These are phyloP conservation scores for Actinemys pallida DNA, from an alignment of 2,113 vertebrate species.

Conservation along the genomic window DNA sequence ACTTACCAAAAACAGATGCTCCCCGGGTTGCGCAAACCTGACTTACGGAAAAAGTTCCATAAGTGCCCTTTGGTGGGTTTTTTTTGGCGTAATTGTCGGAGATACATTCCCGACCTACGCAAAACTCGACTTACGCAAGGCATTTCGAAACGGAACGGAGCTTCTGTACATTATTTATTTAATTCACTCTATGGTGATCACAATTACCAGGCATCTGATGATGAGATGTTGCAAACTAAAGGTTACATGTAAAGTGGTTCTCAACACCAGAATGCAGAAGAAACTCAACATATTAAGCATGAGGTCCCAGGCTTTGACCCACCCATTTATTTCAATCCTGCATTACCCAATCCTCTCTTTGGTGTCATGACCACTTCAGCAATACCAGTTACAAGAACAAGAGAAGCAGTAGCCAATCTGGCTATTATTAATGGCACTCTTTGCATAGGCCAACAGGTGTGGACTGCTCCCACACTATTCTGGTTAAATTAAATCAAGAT, in stretches of 20 bases:
- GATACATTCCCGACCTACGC: too few relatives aligned
- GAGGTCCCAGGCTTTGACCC: background rate
- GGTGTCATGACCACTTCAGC: background rate
- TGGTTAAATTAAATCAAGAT: background rate
- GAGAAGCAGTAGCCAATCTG: background rate
- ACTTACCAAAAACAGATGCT: background rate
- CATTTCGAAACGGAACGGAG: too few relatives aligned
- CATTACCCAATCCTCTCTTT: background rate
- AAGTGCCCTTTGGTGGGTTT: too few relatives aligned
- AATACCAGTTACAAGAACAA: background rate
- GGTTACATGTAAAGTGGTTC: background rate
- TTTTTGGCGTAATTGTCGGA: too few relatives aligned
- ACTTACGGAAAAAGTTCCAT: too few relatives aligned
- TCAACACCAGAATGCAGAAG: fast-evolving
- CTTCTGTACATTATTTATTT: background rate
- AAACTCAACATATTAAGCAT: background rate
- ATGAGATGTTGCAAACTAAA: background rate
- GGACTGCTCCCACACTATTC: background rate
- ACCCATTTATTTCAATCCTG: background rate
- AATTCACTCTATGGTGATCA: background rate
- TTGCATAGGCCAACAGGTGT: background rate
- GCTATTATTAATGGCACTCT: background rate
- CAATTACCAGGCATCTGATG: background rate
- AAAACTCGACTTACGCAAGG: too few relatives aligned
- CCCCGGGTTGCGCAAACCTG: too few relatives aligned